A percentile compares a stretch with the other conserved stretches of the same genome.
Conservation (phyloP, 64 coral and sea anemone species). For the Stylophora pistillata region DNA sequence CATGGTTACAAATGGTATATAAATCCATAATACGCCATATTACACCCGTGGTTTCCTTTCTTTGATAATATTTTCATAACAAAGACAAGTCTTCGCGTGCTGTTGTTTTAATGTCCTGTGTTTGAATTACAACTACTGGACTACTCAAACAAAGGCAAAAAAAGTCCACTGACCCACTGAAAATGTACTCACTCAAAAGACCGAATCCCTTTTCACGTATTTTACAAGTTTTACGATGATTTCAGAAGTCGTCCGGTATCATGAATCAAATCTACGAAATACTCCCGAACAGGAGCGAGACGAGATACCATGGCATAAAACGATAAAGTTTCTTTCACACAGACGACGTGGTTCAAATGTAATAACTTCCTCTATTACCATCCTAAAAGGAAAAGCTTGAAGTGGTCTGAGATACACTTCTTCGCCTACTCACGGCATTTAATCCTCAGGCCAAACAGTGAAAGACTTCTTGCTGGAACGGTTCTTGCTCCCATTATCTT, state of each 20-base stretch:
- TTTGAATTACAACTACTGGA: conserved; percentile 27
- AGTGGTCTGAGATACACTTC: neutral
- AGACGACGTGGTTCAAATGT: neutral
- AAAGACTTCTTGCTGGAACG: neutral
- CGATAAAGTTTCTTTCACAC: neutral
- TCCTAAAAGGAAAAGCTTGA: too few species aligned
- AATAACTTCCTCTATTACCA: neutral
- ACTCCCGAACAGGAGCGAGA: neutral
- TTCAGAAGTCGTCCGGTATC: neutral
- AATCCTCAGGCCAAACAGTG: neutral
- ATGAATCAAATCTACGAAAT: neutral
- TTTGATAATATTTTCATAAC: conserved; percentile 40
- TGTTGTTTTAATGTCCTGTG: conserved; percentile 8
- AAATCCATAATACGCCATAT: neutral
- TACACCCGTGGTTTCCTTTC: neutral
- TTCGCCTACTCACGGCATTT: neutral
- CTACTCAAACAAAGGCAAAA: conserved; percentile 6
- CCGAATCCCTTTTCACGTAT: neutral
- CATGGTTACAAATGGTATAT: neutral
- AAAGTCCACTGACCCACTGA: neutral
- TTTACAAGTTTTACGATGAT: neutral
- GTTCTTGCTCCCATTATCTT: neutral
- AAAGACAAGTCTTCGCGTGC: neutral
- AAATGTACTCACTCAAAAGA: neutral
- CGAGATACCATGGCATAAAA: neutral